These are phyloP conservation scores for Rhodeus uyekii DNA, from an alignment of 2,797 vertebrate species.

Conservation along the genomic window DNA sequence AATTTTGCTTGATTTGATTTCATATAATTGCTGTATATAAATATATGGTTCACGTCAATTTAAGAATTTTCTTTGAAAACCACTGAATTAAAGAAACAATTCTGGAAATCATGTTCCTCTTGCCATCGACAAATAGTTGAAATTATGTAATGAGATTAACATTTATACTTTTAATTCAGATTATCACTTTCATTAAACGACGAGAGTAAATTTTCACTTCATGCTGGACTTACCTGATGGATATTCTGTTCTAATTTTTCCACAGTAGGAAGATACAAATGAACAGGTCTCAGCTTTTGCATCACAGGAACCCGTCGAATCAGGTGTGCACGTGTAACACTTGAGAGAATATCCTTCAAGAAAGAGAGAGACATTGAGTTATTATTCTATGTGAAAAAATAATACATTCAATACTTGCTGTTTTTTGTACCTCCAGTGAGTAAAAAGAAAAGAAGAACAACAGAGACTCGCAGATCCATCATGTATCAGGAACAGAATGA, in stretches of 20 bases:
- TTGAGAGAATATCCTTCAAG: background rate
- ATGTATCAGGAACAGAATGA: background rate
- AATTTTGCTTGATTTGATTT: no score
- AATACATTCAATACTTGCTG: background rate
- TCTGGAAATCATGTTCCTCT: background rate
- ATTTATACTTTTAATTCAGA: background rate
- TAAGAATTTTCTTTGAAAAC: no score
- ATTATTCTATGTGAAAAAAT: background rate
- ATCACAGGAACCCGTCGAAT: fast-evolving
- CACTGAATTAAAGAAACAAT: background rate
- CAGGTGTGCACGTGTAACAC: fast-evolving
- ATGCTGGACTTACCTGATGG: background rate
- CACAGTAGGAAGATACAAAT: no score
- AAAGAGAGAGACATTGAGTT: background rate
- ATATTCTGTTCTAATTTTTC: no score
- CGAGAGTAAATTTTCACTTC: background rate
- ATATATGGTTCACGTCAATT: no score
- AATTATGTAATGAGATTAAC: background rate
- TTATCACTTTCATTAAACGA: background rate
- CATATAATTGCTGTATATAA: no score
- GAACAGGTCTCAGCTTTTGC: fast-evolving
- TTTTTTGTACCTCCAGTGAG: background rate
- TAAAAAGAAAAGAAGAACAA: background rate
- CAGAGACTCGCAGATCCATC: background rate
- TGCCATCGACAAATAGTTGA: background rate